phyloP scores from a whole-genome alignment of 1,140 invertebrate species.

The Philotrypesis tridentata region DNA sequence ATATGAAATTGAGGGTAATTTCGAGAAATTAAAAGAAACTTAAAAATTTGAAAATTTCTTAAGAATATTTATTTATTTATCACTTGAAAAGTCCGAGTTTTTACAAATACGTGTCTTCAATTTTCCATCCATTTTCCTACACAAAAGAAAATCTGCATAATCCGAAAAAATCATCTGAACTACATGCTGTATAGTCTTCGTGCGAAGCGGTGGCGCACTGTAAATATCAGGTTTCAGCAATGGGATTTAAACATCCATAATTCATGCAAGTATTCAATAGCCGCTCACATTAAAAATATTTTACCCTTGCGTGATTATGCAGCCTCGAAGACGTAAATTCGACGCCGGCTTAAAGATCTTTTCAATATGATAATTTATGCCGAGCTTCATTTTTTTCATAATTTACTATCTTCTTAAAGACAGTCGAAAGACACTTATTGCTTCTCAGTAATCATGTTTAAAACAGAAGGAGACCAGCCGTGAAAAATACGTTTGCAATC shows the following conservation, averaged over 20 bases:
- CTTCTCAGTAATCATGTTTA: background rate
- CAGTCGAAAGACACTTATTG: background rate
- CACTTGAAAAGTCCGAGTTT: too few species aligned
- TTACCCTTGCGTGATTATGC: background rate
- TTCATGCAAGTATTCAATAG: background rate
- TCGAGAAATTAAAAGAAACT: too few species aligned
- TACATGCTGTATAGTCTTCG: too few species aligned
- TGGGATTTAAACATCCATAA: background rate
- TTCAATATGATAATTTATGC: background rate
- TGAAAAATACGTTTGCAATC: background rate
- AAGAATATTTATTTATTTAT: too few species aligned
- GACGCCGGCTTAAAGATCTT: background rate
- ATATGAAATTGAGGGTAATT: too few species aligned
- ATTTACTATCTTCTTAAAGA: background rate
- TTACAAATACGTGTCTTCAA: too few species aligned
- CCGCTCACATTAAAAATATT: background rate
- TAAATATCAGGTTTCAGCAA: background rate
- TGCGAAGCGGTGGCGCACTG: too few species aligned
- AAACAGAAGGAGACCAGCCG: background rate
- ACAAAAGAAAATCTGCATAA: too few species aligned
- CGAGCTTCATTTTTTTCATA: background rate
- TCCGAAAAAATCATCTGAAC: too few species aligned
- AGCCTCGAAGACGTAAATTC: background rate
- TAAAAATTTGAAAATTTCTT: too few species aligned
- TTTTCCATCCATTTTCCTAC: too few species aligned